Percentiles rank a stretch among this genome's conserved stretches.
Conservation (phyloP, 2,888 invertebrate species). For the Mechanitis mazaeus region DNA sequence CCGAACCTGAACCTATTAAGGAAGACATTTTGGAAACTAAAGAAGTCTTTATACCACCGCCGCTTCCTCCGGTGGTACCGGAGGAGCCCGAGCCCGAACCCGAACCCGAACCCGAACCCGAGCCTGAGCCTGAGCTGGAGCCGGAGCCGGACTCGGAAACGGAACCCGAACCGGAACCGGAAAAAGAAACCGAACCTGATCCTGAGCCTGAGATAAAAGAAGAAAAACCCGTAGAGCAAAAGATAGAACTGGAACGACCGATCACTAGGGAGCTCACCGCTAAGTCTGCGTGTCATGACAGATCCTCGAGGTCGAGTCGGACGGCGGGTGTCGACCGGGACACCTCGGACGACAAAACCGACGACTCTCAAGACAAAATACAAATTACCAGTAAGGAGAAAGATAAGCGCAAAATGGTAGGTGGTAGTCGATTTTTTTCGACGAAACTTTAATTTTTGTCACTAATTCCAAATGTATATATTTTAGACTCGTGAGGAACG, state of each 20-base stretch:
- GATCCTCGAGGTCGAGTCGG: conserved; percentile 63
- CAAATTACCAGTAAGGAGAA: conserved; percentile 52
- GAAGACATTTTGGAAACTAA: conserved; percentile 1
- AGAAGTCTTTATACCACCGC: neutral
- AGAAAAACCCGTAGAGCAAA: conserved; percentile 37
- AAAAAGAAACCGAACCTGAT: conserved; percentile 23
- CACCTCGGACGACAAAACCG: conserved; percentile 70
- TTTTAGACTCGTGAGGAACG: conserved; percentile 91
- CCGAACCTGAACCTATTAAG: conserved; percentile 29
- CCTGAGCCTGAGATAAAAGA: conserved; percentile 37
- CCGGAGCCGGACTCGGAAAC: conserved; percentile 3
- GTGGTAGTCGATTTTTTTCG: conserved; percentile 26
- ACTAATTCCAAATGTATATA: conserved; percentile 13
- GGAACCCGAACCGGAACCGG: conserved; percentile 8
- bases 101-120: neutral
- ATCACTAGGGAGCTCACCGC: conserved; percentile 54
- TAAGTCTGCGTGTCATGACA: conserved; percentile 65
- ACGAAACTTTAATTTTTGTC: conserved; percentile 19
- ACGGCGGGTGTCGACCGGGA: conserved; percentile 58
- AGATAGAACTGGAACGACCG: conserved; percentile 53
- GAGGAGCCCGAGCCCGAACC: conserved; percentile 8
- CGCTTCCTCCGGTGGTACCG: neutral
- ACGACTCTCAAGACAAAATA: conserved; percentile 69
- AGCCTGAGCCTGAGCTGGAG: conserved; percentile 23
- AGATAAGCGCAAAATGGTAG: conserved; percentile 75